Percentiles rank a stretch among this genome's conserved stretches.
These are phyloP conservation scores for Sphaerodactylus townsendi DNA, from an alignment of 2,113 vertebrate genomes.

Conservation along the genomic window DNA sequence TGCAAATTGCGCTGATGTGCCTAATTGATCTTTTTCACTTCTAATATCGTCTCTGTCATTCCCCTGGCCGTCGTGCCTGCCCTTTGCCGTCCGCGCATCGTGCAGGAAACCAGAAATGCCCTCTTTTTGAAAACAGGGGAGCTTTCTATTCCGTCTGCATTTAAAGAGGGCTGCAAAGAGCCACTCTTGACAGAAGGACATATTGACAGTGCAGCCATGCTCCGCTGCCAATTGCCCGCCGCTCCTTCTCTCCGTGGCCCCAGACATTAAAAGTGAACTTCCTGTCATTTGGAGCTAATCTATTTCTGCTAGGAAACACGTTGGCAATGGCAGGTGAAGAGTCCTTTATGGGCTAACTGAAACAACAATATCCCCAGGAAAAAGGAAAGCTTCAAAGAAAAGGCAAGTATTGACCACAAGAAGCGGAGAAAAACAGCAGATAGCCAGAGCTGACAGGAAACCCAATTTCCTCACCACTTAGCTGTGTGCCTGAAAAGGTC, in stretches of 20 bases:
- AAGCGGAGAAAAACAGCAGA: slow-evolving; percentile 38
- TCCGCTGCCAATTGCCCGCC: slow-evolving; percentile 10
- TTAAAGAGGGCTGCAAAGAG: slow-evolving; percentile 29
- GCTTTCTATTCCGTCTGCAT: not conserved
- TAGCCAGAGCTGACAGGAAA: slow-evolving; percentile 52
- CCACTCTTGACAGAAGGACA: slow-evolving; percentile 1
- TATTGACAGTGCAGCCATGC: not conserved
- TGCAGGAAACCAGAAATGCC: slow-evolving; percentile 35
- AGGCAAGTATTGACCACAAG: slow-evolving; percentile 55
- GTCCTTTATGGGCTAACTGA: slow-evolving; percentile 54
- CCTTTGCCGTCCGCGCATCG: slow-evolving; percentile 14
- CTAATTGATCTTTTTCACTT: slow-evolving; percentile 67
- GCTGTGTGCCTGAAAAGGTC: slow-evolving; percentile 56
- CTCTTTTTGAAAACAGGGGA: not conserved
- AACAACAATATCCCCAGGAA: slow-evolving; percentile 43
- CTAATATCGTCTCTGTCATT: slow-evolving; percentile 53
- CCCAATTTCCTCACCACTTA: slow-evolving; percentile 46
- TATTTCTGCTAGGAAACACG: slow-evolving; percentile 45
- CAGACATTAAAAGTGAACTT: slow-evolving; percentile 39
- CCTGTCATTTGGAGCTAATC: slow-evolving; percentile 50
- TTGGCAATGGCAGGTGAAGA: slow-evolving; percentile 54
- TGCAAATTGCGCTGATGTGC: slow-evolving; percentile 52
- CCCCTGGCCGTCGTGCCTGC: slow-evolving; percentile 19
- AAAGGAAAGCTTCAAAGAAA: slow-evolving; percentile 35
- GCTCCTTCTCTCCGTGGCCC: slow-evolving; percentile 43